Base-by-base conservation (phyloP, 2,113 vertebrate genomes). In the Burhinus oedicnemus region DNA sequence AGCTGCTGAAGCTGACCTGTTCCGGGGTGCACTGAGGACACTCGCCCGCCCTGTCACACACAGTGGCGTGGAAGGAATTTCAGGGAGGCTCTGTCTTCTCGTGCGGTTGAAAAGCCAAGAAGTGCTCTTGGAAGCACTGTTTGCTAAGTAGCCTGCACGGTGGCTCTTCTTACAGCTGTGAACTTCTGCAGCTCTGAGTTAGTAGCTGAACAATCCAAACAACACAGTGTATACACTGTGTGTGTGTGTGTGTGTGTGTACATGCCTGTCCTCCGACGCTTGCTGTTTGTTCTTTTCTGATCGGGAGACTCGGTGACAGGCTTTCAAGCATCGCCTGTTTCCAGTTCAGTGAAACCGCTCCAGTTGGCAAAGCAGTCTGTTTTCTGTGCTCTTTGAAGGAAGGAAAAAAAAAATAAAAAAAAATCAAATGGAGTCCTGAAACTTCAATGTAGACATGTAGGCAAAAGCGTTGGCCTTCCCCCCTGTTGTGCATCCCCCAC, bases 51-150 rank as follows among this genome's bases (percentile, higher is more conserved):
- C 44, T 7, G 1, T 20, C 0, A 20, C 32, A 13, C 5, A 4
- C 6, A 40, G 0, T 0, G 3, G 30, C 0, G 0, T 1, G 4
- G 45, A 42, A 69, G n/a, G 51, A 19, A 42, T 55, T 83, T 58
- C 3, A 15, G 29, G 32, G 6, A 40, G 34, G 27, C 54, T 94
- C 91, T 85, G 36, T 55, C 61, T 78, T 78, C 36, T 61, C 15
- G 0, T 40, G 40, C 52, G 32, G 0, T 8, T 42, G 69, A 10
- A 84, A 82, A 89, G 38, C 54, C 54, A 52, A 16, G n/a, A 36
- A 47, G 29, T 23, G 20, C 27, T 90, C 84, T 65, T 34, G 69
- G 80, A 40, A 58, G 69, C 9, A 4, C 19, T 47, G 21, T 34
- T 80, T 57, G n/a, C n/a, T 4, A 21, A 25, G 34, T 54, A 42